Percentiles rank a stretch among this genome's conserved stretches.
These are phyloP conservation scores for Sebastes wilsoni DNA, from an alignment of 2,797 vertebrate genomes.

Conservation along the genomic window DNA sequence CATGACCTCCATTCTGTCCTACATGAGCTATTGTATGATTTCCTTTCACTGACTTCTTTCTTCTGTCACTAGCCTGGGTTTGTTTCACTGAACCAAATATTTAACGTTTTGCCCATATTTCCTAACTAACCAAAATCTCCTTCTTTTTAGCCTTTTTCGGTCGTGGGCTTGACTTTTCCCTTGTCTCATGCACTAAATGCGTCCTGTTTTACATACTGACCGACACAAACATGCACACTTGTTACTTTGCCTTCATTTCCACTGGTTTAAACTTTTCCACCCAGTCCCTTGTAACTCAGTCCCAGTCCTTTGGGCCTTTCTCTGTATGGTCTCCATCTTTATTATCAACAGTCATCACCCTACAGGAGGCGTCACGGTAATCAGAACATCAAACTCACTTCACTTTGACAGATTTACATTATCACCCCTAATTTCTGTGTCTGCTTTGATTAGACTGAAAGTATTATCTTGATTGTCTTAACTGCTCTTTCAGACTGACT, in stretches of 20 bases:
- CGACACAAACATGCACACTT: neutral
- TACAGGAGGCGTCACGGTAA: neutral
- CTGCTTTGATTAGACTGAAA: conserved; percentile 3
- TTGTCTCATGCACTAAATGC: neutral
- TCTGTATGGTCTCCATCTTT: neutral
- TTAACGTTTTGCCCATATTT: neutral
- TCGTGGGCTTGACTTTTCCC: neutral
- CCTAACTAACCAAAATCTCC: neutral
- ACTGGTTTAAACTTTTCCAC: neutral
- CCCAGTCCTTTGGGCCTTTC: neutral
- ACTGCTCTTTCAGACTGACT: neutral
- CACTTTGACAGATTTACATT: conserved; percentile 2
- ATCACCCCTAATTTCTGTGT: neutral
- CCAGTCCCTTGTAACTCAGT: neutral
- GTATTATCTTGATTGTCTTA: conserved; percentile 27
- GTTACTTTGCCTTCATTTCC: neutral
- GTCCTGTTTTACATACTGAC: neutral
- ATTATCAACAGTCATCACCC: neutral
- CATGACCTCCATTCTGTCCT: neutral
- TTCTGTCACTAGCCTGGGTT: conserved; percentile 3
- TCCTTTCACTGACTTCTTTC: neutral
- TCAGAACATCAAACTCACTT: neutral
- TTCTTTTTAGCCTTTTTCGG: neutral
- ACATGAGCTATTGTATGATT: neutral
- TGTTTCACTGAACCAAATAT: neutral